phyloP scores from a whole-genome alignment of 2,888 invertebrate species.

The Carcina quercana region DNA sequence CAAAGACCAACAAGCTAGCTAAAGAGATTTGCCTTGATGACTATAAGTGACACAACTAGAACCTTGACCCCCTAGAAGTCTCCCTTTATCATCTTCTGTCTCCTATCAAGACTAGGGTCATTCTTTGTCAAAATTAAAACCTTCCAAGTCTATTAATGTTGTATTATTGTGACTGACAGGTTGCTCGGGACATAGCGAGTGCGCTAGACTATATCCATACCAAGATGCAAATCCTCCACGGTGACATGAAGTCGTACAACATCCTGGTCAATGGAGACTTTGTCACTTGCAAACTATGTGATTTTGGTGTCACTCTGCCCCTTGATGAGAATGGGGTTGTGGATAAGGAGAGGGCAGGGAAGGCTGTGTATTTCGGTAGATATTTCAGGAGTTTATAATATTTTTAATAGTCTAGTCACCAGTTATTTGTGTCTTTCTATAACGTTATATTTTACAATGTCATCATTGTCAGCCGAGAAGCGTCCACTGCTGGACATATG shows the following conservation, averaged over 20 bases:
- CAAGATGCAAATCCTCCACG: constrained; percentile 81
- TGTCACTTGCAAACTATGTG: constrained; percentile 84
- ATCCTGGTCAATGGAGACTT: constrained; percentile 85
- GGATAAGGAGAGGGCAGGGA: constrained; percentile 65
- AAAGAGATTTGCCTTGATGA: not conserved
- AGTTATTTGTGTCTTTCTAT: no score
- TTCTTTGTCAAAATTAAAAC: no score
- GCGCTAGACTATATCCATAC: constrained; percentile 87
- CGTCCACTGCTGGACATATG: no score
- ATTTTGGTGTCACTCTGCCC: constrained; percentile 88
- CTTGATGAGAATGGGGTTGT: constrained; percentile 77
- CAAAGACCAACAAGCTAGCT: no score
- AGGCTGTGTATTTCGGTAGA: constrained; percentile 76
- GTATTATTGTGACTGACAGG: no score
- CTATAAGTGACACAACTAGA: not conserved
- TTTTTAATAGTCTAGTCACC: no score
- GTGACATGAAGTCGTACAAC: constrained; percentile 90
- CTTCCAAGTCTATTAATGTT: no score
- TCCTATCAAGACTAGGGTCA: no score
- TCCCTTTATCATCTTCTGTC: no score
- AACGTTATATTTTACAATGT: no score
- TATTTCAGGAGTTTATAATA: not conserved
- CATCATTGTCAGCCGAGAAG: no score
- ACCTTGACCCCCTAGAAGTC: no score
- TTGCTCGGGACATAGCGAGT: constrained; percentile 78